A percentile compares a stretch with the other conserved stretches of the same genome.
Evolutionary conservation across 2,113 vertebrate genomes (phyloP).

Genomic region (Mastomys coucha): DNA sequence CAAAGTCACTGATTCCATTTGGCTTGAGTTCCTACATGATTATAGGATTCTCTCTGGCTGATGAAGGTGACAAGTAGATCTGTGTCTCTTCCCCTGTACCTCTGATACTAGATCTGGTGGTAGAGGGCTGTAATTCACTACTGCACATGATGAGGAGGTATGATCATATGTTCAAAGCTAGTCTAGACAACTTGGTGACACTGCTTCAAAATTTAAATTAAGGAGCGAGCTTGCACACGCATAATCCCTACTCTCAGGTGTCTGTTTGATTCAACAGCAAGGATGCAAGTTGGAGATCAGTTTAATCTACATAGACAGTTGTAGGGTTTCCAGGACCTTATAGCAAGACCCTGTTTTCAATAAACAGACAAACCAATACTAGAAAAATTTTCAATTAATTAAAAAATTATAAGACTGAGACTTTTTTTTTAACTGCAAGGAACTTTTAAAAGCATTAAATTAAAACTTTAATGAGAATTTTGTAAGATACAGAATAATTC

Average conservation of each 20-base stretch:
- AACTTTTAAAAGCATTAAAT: neutral
- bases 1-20: neutral
- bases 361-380: neutral
- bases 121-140: neutral
- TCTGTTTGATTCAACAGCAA: neutral
- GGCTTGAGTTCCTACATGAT: neutral
- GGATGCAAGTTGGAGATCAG: no score
- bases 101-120: neutral
- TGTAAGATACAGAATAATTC: neutral
- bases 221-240: neutral
- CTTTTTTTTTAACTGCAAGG: neutral
- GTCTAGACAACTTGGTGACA: no score
- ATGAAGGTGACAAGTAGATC: neutral
- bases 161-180: neutral
- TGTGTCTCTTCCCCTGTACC: no score
- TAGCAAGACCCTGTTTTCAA: neutral
- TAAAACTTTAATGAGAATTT: neutral
- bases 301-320: no score
- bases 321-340: neutral
- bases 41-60: neutral
- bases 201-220: neutral
- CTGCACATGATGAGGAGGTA: neutral
- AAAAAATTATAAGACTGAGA: neutral
- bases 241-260: neutral
- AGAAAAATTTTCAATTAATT: neutral